Evolutionary conservation across 2,113 vertebrate species (phyloP), one percentile per base, ranked within the genome.

Genomic region (Notothenia rossii): DNA sequence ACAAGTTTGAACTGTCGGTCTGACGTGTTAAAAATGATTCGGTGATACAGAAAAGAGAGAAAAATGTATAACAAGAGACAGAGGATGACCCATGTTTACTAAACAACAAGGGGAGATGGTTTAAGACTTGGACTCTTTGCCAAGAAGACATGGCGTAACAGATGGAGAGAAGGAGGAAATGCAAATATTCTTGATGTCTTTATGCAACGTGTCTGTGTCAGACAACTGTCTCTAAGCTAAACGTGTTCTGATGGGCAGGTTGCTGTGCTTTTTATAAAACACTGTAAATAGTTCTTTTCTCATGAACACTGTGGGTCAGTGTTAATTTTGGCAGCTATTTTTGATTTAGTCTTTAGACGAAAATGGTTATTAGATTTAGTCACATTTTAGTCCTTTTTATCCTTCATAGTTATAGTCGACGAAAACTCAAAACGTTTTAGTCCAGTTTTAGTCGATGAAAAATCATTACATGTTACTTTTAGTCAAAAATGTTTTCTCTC

Each of bases 131-230:
- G 58, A 63, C 43, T 1, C 54, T 40, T 18, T 14, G 56, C 64
- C 64, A 72, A 60, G 48, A 53, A 56, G 61, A 75, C 36, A 15
- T 7, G 20, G 64, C 49, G 54, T 48, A 50, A 49, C 68, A 29
- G 33, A 66, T 51, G 54, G 61, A 73, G 43, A n/a, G 36, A 73
- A 54, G 22, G 13, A 54, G 8, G 10, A 18, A 56, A 40, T 71
- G 14, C 56, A 75, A 50, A 58, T 50, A 6, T 33, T 43, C 40
- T 29, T 43, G 25, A 17, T 36, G 36, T 61, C 15, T 50, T 56
- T 70, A 18, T 29, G 48, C 14, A 67, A 40, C 76, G 14, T 13
- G 10, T 63, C 58, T 18, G 11, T 20, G 45, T 40, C 49, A 56
- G 5, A 15, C 50, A 50, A 40, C 46, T 40, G 63, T 54, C 48